phyloP scores from a whole-genome alignment of 2,113 vertebrate species.

The Periophthalmodon schlosseri region DNA sequence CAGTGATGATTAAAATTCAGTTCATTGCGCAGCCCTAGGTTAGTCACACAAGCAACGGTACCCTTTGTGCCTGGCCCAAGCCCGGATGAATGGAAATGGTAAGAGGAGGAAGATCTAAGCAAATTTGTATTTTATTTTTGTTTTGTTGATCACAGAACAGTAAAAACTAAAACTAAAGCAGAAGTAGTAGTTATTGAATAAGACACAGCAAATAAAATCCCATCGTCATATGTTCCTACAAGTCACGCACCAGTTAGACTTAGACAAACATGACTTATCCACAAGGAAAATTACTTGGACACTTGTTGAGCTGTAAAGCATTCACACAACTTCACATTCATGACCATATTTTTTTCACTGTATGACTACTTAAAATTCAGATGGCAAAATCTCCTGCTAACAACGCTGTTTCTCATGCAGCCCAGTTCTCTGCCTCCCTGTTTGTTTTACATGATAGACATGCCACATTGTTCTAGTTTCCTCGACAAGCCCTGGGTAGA shows the following conservation, averaged over 20 bases:
- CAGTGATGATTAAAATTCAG: too few species aligned
- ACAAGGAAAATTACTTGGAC: not conserved
- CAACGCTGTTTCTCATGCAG: not conserved
- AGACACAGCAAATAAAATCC: too few species aligned
- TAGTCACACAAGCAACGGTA: too few species aligned
- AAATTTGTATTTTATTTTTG: too few species aligned
- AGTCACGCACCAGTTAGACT: not conserved
- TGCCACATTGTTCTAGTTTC: conserved; percentile 50
- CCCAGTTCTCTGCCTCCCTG: not conserved
- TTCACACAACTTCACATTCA: not conserved
- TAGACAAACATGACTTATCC: too few species aligned
- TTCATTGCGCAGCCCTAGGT: too few species aligned
- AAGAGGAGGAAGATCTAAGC: too few species aligned
- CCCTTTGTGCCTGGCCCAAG: too few species aligned
- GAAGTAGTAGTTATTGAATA: too few species aligned
- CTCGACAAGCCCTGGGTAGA: conserved; percentile 43
- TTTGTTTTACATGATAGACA: conserved; percentile 28
- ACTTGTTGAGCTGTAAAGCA: not conserved
- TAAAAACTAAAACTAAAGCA: too few species aligned
- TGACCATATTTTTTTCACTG: not conserved
- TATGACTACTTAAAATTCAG: not conserved
- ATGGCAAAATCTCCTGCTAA: conserved; percentile 17
- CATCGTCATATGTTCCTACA: not conserved
- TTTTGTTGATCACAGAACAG: too few species aligned
- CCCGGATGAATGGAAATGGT: too few species aligned